phyloP scores from a whole-genome alignment of 1,140 invertebrate genomes.

The Odontomachus brunneus region DNA sequence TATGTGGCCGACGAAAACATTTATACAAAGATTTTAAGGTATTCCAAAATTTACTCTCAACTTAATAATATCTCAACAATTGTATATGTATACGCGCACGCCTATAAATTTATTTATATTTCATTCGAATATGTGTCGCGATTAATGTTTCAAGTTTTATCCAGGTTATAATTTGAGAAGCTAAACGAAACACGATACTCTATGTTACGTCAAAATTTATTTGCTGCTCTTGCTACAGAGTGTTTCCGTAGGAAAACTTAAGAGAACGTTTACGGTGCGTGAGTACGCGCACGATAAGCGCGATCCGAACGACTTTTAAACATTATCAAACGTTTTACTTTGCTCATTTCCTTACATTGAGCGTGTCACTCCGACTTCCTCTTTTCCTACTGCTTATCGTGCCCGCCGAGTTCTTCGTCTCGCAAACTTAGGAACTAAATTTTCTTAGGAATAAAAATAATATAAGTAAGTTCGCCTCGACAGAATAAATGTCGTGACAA shows the following conservation, averaged over 20 bases:
- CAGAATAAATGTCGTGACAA: conserved; percentile 16
- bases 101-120: too few relatives aligned
- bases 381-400: conserved; percentile 2
- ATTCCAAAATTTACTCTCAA: too few relatives aligned
- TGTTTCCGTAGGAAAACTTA: conserved; percentile 8
- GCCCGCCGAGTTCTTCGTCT: neutral
- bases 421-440: neutral
- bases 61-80: too few relatives aligned
- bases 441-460: conserved; percentile 23
- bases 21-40: too few relatives aligned
- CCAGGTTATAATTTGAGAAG: conserved; percentile 14
- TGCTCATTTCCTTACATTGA: conserved; percentile 6
- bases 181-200: conserved; percentile 36
- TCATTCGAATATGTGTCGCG: too few relatives aligned
- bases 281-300: conserved; percentile 38
- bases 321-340: conserved; percentile 18
- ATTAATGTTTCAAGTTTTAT: conserved; percentile 29
- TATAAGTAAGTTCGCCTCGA: neutral
- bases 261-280: conserved; percentile 26
- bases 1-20: too few relatives aligned
- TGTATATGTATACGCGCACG: too few relatives aligned
- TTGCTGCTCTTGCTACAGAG: neutral
- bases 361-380: neutral
- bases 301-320: conserved; percentile 13
- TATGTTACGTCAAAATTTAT: conserved; percentile 28